A percentile compares a stretch with the other conserved stretches of the same genome.
phyloP scores from a whole-genome alignment of 1,140 invertebrate genomes.

The Holotrichia oblita region DNA sequence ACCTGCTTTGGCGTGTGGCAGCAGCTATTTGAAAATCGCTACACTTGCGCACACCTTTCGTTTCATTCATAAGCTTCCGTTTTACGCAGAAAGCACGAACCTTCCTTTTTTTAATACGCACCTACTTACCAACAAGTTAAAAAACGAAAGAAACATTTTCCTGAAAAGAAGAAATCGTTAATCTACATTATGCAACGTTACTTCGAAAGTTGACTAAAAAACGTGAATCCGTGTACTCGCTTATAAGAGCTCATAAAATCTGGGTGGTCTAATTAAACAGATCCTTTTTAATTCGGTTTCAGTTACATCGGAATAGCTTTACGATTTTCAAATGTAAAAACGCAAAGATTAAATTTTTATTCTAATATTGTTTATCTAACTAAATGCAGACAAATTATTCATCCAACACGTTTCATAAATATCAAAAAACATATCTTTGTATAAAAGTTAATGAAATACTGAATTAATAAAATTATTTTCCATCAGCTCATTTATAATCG shows the following conservation, averaged over 20 bases:
- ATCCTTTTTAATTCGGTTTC: conserved; percentile 19
- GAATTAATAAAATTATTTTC: conserved; percentile 26
- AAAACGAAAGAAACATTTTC: not conserved
- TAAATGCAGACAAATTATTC: not conserved
- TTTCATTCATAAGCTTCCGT: not conserved
- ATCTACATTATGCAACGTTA: conserved; percentile 28
- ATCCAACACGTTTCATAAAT: not conserved
- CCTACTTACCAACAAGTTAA: too few relatives aligned
- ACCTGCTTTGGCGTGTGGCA: conserved; percentile 32
- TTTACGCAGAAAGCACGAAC: conserved; percentile 24
- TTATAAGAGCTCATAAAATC: not conserved
- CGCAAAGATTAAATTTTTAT: not conserved
- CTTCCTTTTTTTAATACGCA: not conserved
- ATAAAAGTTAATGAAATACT: conserved; percentile 29
- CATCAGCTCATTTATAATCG: conserved; percentile 25
- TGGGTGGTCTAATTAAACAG: conserved; percentile 30
- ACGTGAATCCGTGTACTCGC: conserved; percentile 15
- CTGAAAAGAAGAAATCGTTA: conserved; percentile 24
- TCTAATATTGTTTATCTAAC: not conserved
- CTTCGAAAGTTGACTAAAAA: conserved; percentile 18
- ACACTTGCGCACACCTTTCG: conserved; percentile 31
- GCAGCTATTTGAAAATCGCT: conserved; percentile 26
- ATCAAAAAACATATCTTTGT: not conserved
- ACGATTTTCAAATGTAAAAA: conserved; percentile 20
- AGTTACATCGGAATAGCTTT: not conserved